A percentile compares a stretch with the other conserved stretches of the same genome.
These are phyloP conservation scores for Mus spretus DNA, from an alignment of 2,797 vertebrate genomes.

Conservation along the genomic window DNA sequence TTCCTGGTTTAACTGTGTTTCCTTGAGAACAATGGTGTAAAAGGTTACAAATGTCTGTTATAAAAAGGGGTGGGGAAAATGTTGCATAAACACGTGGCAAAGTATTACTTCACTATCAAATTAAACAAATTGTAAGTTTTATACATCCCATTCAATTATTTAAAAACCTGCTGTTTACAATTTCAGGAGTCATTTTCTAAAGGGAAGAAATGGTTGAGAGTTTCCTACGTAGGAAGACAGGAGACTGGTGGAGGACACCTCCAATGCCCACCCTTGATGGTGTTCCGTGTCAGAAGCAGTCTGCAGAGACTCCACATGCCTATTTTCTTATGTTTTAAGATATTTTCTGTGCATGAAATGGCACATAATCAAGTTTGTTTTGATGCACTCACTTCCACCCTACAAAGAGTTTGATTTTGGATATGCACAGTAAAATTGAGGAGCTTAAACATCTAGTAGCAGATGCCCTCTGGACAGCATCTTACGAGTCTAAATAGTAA, in stretches of 20 bases:
- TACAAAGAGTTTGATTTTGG: background rate
- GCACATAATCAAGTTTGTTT: background rate
- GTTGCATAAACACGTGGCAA: background rate
- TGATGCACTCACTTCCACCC: background rate
- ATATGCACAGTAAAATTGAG: background rate
- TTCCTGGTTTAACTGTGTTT: background rate
- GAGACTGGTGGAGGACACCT: no score
- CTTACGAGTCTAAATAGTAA: background rate
- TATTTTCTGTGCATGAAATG: background rate
- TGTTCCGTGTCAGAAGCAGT: background rate
- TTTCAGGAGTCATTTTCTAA: background rate
- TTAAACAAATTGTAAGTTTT: background rate
- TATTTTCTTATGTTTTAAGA: background rate
- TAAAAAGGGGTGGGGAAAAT: background rate
- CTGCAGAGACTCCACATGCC: no score
- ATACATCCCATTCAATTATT: no score
- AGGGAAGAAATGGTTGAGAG: background rate
- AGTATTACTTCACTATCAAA: background rate
- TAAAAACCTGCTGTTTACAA: background rate
- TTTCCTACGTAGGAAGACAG: background rate
- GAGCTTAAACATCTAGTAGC: background rate
- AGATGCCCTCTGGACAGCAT: background rate
- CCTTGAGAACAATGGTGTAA: no score
- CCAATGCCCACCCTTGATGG: no score
- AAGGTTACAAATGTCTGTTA: background rate